phyloP scores from a whole-genome alignment of 2,113 vertebrate genomes.

The Helogale parvula region DNA sequence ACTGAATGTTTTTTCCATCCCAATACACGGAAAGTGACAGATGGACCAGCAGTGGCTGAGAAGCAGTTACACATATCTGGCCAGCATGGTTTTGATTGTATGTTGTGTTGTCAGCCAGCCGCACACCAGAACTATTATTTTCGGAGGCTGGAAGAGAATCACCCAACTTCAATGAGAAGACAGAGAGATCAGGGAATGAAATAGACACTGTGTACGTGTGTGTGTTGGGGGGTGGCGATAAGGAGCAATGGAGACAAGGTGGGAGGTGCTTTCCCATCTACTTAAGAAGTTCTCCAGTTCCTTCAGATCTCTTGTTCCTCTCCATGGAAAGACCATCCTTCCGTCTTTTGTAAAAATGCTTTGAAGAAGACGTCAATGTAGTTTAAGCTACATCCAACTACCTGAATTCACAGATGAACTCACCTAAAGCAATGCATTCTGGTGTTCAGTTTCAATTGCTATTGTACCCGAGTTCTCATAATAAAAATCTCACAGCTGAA shows the following conservation, averaged over 20 bases:
- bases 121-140: slow-evolving; percentile 72
- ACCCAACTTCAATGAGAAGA: slow-evolving; percentile 1
- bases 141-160: slow-evolving; percentile 55
- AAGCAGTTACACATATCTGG: slow-evolving; percentile 72
- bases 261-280: not conserved
- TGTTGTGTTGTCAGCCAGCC: slow-evolving; percentile 64
- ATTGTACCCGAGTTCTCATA: not conserved
- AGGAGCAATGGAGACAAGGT: not conserved
- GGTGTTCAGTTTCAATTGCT: not conserved
- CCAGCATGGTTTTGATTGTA: slow-evolving; percentile 79
- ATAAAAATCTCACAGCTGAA: slow-evolving; percentile 27
- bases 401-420: not conserved
- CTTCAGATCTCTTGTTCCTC: not conserved
- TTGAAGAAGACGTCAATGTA: not conserved
- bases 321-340: not conserved
- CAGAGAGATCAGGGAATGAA: slow-evolving; percentile 22
- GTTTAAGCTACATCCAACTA: not conserved
- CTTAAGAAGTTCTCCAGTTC: not conserved
- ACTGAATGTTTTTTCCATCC: slow-evolving; percentile 49
- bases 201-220: not conserved
- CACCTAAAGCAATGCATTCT: not conserved
- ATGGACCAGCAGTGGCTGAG: slow-evolving; percentile 70
- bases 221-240: not conserved
- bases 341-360: not conserved
- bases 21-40: slow-evolving; percentile 64